Evolutionary conservation across 2,113 vertebrate species (phyloP), one percentile per base, ranked within the genome.

Genomic region (Entomyzon cyanotis): DNA sequence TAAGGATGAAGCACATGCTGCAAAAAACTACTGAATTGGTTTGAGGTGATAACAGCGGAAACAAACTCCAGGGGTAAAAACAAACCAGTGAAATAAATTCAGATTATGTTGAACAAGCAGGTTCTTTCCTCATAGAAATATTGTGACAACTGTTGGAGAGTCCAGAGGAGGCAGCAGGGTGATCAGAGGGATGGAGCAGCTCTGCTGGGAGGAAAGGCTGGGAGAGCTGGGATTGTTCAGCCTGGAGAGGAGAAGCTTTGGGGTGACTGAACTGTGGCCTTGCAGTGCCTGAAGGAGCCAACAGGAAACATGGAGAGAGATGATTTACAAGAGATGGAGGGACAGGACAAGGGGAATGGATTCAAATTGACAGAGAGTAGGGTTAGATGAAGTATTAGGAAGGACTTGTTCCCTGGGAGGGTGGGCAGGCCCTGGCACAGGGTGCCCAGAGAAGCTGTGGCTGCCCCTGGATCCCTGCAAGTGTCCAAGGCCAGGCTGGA

Each of bases 261-360:
- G 15, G 30, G 3, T 56, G 21, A 64, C 5, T 20, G 21, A 2
- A 30, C 0, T n/a, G 24, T 70, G 49, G 11, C 20, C 22, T 53
- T 53, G 0, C 22, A 69, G 33, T 12, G 5, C 46, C n/a, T 47
- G 47, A 41, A 70, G 30, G 28, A 11, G 12, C 12, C 0, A 0
- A 4, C 12, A 63, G 9, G 41, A 70, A 46, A 24, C 1, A 20
- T 1, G 15, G 47, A 46, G 23, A 78, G 47, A 47, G n/a, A 17
- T 15, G 5, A 1, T n/a, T 28, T 19, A 3, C 0, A 2, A 41
- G 41, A 39, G 20, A 16, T n/a, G 47, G 19, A 55, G 5, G 0
- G 5, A 39, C 64, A 78, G 20, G 39, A 30, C 0, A 6, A 0
- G 1, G n/a, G 19, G 23, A 60, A 55, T n/a, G 55, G 28, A 8